Evolutionary conservation across 2,113 vertebrate species (phyloP).

Genomic region (Calyptomena viridis): DNA sequence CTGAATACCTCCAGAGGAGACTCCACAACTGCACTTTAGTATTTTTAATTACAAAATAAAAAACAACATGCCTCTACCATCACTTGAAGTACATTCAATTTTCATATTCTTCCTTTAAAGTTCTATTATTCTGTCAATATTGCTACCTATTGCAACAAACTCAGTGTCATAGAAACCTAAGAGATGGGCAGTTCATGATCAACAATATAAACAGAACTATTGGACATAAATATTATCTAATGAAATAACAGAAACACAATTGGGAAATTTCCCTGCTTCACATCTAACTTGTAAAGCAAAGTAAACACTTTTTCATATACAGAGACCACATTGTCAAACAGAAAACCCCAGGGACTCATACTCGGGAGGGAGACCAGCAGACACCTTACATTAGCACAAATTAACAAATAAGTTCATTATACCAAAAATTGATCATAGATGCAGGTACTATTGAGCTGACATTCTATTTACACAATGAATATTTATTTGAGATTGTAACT

Average conservation of each 20-base stretch:
- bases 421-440: background rate
- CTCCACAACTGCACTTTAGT: background rate
- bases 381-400: background rate
- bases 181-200: background rate
- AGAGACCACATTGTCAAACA: background rate
- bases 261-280: background rate
- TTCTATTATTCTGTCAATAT: background rate
- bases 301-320: background rate
- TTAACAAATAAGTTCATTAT: background rate
- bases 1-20: background rate
- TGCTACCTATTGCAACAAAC: background rate
- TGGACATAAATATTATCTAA: background rate
- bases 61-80: background rate
- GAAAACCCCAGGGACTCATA: background rate
- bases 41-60: background rate
- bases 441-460: background rate
- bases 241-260: background rate
- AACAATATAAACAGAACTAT: background rate
- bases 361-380: background rate
- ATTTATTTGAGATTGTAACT: background rate
- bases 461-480: background rate
- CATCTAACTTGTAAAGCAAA: background rate
- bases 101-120: background rate
- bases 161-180: background rate
- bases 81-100: background rate